Evolutionary conservation across 1,140 invertebrate species (phyloP), one percentile per base, ranked within the genome.

Genomic region (Lordiphosa collinella): DNA sequence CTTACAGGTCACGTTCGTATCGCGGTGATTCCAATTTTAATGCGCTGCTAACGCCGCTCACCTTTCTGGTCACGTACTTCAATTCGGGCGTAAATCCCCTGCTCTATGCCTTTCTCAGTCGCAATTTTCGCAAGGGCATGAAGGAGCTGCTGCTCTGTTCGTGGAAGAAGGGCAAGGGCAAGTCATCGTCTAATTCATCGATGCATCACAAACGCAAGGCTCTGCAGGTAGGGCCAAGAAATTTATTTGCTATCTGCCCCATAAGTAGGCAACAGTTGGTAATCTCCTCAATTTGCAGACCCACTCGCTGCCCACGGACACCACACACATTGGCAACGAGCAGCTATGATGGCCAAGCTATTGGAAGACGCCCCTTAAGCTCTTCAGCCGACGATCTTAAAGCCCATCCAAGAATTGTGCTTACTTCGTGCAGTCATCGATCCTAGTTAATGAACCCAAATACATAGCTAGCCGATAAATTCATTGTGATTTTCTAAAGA

Each of bases 41-140:
- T 78, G 92, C 93, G 10, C 89, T 96, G 1, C 90, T 96, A 40
- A 95, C 95, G 2, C 94, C 95, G 1, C 90, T 94, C n/a, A 96
- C 95, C 6, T 95, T 94, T 88, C 91, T 96, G 36, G 92, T 96
- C 61, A 93, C 95, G 32, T 97, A 96, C 76, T 93, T 94, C 87
- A 96, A 96, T 90, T 95, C 94, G 9, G 95, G 93, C 29, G 91
- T 96, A 51, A 96, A 96, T 89, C 95, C 95, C 1, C 89, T 96
- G 36, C 91, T 96, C 3, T 97, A 97, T 88, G 95, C 95, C 2
- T 94, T 96, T 82, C 90, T 96, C 37, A 96, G 95, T 1, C 93
- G 94, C 46, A 94, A 94, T 76, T 94, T 94, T 82, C 91, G 93
- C 43, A 92, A 92, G 78, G 92, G 92, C 4, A 94, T 94, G 93